Evolutionary conservation across 2,797 vertebrate genomes (phyloP).

Genomic region (Antrozous pallidus): DNA sequence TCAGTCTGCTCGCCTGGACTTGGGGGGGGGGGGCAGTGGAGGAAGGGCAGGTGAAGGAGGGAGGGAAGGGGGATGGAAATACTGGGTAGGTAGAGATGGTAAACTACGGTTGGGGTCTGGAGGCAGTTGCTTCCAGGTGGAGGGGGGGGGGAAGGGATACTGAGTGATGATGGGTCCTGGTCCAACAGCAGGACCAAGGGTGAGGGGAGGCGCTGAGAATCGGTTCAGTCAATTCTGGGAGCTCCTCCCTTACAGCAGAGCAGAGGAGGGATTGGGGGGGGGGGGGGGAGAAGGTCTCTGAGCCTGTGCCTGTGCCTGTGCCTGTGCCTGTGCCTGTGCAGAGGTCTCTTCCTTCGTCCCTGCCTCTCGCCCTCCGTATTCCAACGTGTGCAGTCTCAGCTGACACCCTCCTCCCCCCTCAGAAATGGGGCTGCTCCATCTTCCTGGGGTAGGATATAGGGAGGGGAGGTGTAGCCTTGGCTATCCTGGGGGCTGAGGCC

Average conservation of each 20-base stretch:
- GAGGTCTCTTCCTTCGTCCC: neutral
- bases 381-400: slow-evolving; percentile 16
- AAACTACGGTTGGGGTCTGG: neutral
- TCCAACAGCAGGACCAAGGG: neutral
- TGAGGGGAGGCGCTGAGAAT: neutral
- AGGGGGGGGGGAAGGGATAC: neutral
- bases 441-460: neutral
- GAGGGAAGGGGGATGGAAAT: neutral
- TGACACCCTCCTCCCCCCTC: neutral
- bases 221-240: neutral
- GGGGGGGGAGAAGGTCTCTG: neutral
- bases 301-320: neutral
- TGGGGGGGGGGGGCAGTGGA: neutral
- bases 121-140: neutral
- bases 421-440: slow-evolving; percentile 25
- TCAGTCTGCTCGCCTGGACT: neutral
- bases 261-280: neutral
- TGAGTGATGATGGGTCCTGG: neutral
- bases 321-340: neutral
- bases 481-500: neutral
- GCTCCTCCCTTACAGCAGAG: neutral
- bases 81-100: neutral
- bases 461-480: neutral
- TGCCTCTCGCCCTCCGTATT: neutral
- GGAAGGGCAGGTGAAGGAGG: slow-evolving; percentile 24